Conservation (phyloP, 1,140 invertebrate species). For the Drosophila micromelanica region DNA sequence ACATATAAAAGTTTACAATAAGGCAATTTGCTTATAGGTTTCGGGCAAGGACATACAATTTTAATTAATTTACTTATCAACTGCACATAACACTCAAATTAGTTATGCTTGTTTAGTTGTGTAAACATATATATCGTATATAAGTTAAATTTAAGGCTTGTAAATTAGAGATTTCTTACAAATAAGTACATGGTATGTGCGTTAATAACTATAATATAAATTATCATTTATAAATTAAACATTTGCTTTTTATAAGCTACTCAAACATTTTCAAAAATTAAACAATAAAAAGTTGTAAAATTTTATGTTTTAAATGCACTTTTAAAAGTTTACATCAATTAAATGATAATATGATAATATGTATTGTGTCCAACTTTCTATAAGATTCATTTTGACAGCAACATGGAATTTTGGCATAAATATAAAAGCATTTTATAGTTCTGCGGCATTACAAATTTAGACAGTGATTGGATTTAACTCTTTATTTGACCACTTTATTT, state of each 20-base stretch:
- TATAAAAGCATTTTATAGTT: conserved; percentile 38
- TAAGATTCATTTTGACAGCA: conserved; percentile 57
- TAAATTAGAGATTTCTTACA: conserved; percentile 65
- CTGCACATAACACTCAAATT: conserved; percentile 3
- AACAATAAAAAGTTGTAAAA: too few species aligned
- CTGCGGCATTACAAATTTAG: conserved; percentile 23
- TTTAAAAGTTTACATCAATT: conserved; percentile 71
- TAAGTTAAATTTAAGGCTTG: conserved; percentile 35
- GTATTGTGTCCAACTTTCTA: conserved; percentile 35
- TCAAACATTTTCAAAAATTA: conserved; percentile 35
- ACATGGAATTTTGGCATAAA: conserved; percentile 68
- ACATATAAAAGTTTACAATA: conserved; percentile 72
- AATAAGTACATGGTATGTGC: conserved; percentile 70
- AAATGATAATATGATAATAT: conserved; percentile 56
- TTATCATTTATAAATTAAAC: conserved; percentile 37
- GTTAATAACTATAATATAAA: conserved; percentile 60
- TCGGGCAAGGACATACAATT: conserved; percentile 39
- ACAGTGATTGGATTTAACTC: neutral
- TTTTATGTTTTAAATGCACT: conserved; percentile 70
- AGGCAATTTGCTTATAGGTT: conserved; percentile 53
- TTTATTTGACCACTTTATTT: conserved; percentile 52
- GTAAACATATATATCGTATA: neutral
- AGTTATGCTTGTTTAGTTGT: conserved; percentile 1
- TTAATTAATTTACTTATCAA: conserved; percentile 27
- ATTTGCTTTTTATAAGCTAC: conserved; percentile 32